Percentiles rank a stretch among this genome's conserved stretches.
Conservation (phyloP, 2,888 invertebrate species). For the Danaus chrysippus region DNA sequence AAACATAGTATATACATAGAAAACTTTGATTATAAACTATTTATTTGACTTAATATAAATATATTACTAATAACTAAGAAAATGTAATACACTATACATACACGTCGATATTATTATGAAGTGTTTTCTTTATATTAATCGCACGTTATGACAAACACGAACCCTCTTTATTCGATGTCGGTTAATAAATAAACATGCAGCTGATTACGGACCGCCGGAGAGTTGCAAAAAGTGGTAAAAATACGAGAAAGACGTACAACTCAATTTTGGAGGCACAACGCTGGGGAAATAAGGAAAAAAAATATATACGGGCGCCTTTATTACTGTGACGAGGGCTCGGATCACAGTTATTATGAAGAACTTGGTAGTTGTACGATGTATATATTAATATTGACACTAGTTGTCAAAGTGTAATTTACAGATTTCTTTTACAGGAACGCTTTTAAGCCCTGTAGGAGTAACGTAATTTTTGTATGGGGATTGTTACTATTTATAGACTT, state of each 20-base stretch:
- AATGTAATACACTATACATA: no score
- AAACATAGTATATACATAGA: not conserved
- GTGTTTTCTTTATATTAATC: not conserved
- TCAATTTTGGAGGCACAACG: conserved; percentile 75
- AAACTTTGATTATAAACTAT: no score
- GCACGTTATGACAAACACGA: conserved; percentile 16
- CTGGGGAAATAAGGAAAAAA: conserved; percentile 64
- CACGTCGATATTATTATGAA: no score
- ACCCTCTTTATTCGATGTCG: conserved; percentile 37
- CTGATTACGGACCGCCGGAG: conserved; percentile 73
- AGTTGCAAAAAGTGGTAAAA: conserved; percentile 57
- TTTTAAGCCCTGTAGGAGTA: no score
- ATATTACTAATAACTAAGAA: no score
- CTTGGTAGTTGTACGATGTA: not conserved
- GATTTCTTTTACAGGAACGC: no score
- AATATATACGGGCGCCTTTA: conserved; percentile 55
- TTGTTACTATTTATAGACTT: no score
- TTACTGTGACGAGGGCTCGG: conserved; percentile 41
- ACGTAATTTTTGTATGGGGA: no score
- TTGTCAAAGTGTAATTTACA: no score
- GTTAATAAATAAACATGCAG: conserved; percentile 69
- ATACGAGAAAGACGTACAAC: conserved; percentile 68
- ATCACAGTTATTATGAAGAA: conserved; percentile 23
- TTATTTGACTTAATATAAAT: no score
- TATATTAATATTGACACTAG: conserved; percentile 5